These are phyloP conservation scores for Caenorhabditis zanzibari DNA, from an alignment of 2,888 invertebrate genomes.

Conservation along the genomic window DNA sequence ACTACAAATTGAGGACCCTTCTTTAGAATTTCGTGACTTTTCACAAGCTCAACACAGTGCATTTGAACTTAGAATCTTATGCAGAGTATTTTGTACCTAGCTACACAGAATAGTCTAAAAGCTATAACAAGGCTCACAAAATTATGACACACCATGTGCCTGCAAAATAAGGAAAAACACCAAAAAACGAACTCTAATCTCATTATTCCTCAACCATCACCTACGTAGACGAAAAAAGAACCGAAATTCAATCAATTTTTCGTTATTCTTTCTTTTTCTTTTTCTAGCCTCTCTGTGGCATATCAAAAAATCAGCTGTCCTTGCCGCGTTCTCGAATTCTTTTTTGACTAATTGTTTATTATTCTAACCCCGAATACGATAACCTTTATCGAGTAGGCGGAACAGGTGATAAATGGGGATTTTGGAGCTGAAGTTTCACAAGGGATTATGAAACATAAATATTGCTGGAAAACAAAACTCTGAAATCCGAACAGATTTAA, in stretches of 20 bases:
- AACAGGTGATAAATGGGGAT: background rate
- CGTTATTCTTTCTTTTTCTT: background rate
- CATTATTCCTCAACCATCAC: background rate
- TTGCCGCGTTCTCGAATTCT: background rate
- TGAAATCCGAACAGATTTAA: background rate
- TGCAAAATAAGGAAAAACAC: no score
- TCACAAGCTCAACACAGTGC: no score
- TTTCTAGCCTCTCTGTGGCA: background rate
- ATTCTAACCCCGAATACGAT: background rate
- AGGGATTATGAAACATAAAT: background rate
- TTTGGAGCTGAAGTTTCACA: constrained; percentile 16
- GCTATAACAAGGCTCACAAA: no score
- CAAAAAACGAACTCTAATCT: constrained; percentile 3
- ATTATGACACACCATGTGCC: no score
- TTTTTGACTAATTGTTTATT: constrained; percentile 12
- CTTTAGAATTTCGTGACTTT: no score
- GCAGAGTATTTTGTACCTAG: no score
- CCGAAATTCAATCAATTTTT: background rate
- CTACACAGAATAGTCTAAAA: no score
- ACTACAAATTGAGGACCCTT: no score
- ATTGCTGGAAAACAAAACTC: no score
- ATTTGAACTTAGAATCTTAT: no score
- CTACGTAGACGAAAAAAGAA: background rate
- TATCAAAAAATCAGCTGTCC: constrained; percentile 4
- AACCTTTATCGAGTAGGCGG: constrained; percentile 14